Base-by-base conservation (phyloP, 2,888 invertebrate species). In the Lepidochrysops patricia region DNA sequence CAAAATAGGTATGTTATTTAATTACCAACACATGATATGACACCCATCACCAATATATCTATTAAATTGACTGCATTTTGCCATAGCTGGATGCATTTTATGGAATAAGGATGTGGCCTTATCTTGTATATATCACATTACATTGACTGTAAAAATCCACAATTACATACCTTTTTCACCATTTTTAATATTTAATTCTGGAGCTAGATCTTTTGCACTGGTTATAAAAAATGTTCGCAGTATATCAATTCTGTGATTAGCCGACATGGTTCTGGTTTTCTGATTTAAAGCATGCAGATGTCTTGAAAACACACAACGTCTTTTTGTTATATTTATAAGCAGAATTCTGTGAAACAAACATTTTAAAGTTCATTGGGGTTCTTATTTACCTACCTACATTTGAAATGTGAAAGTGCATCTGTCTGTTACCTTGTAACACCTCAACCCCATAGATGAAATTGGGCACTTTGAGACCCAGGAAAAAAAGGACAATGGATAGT, bases 221-320 rank as follows among this genome's bases (percentile, higher is more conserved):
- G 94, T 93, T 64, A 95, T 92, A 74, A 94, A 95, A 78, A 96
- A 95, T 1, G 94, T 94, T 66, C 93, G 84, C 37, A 96, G 74
- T 64, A 94, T 93, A 68, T 95, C 94, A 65, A 93, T 80, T 61
- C 93, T 90, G 70, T 95, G 94, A 0, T 93, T 90, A 0, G 93
- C 93, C 19, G 90, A 92, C 72, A 90, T 90, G 48, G 82, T 89
- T 66, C 93, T 90, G 64, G 91, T 92, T 62, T 91, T 91, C 58
- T 84, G 84, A 60, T 70, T 79, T 0, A 89, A 72, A 4, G 87
- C 84, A 62, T 93, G 93, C 0, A 93, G 82, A 71, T 93, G 94
- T 32, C 93, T 90, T 2, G 94, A 93, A 59, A 95, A 92, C 12
- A 95, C 91, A 72, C 93, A 94, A 74, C 94, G 93, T 50, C 92